Evolutionary conservation across 2,797 vertebrate genomes (phyloP).

Genomic region (Diplodus sargus): DNA sequence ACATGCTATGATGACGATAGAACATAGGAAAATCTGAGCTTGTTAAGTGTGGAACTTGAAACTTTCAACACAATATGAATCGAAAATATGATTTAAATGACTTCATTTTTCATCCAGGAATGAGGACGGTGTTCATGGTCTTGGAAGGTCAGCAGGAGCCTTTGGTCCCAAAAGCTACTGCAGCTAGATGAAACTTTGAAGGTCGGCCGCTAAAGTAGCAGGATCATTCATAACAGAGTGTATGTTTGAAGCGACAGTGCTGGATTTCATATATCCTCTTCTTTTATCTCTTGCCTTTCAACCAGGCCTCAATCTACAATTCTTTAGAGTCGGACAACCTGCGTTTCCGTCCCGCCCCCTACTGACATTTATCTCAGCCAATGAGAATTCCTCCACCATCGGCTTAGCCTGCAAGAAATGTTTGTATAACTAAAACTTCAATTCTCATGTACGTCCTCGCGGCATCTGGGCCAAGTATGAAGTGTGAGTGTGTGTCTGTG

Average conservation of each 20-base stretch:
- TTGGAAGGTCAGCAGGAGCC: conserved; percentile 43
- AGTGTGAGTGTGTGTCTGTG: conserved; percentile 15
- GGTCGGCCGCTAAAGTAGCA: conserved; percentile 27
- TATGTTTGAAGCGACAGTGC: conserved; percentile 1
- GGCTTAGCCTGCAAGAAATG: conserved; percentile 37
- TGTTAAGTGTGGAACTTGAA: neutral
- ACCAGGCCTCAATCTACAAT: conserved; percentile 24
- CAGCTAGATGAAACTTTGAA: conserved; percentile 28
- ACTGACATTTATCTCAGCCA: conserved; percentile 57
- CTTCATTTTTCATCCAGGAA: conserved; percentile 35
- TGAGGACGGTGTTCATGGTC: neutral
- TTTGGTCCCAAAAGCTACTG: conserved; percentile 13
- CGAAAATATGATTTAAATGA: neutral
- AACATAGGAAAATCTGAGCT: neutral
- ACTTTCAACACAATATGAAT: neutral
- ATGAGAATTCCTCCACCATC: conserved; percentile 18
- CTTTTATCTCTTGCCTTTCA: conserved; percentile 34
- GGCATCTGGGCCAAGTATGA: conserved; percentile 1
- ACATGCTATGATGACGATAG: too few relatives aligned
- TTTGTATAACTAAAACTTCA: conserved; percentile 37
- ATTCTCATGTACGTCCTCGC: conserved; percentile 11
- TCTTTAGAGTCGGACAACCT: neutral
- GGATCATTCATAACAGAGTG: conserved; percentile 13
- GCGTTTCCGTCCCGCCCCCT: neutral
- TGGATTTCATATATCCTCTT: conserved; percentile 10